phyloP scores from a whole-genome alignment of 1,140 invertebrate genomes.

The Drosophila sturtevanti region DNA sequence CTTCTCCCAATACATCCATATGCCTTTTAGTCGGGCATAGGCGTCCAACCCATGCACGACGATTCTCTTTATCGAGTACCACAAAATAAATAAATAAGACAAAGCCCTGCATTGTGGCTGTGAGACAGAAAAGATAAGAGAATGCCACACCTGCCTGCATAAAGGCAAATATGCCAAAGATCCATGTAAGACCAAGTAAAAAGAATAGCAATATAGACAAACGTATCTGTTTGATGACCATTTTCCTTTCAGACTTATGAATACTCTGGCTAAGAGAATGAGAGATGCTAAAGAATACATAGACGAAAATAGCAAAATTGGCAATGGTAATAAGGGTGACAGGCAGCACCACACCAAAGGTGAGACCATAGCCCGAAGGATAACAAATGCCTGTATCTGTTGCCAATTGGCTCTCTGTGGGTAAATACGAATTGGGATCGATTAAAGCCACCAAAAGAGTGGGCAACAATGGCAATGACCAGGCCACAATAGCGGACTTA shows the following conservation, averaged over 20 bases:
- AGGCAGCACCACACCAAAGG: constrained; percentile 84
- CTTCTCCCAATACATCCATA: constrained; percentile 38
- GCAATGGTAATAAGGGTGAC: constrained; percentile 84
- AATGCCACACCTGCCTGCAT: constrained; percentile 83
- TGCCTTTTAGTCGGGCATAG: constrained; percentile 37
- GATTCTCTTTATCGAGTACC: constrained; percentile 85
- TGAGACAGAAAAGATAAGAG: constrained; percentile 86
- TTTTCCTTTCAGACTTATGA: constrained; percentile 82
- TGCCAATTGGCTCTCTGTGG: constrained; percentile 46
- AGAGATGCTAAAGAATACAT: constrained; percentile 84
- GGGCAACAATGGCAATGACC: constrained; percentile 84
- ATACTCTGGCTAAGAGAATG: constrained; percentile 83
- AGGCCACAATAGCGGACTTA: constrained; percentile 84
- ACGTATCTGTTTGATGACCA: constrained; percentile 84
- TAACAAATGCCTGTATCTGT: constrained; percentile 84
- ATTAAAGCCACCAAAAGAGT: constrained; percentile 83
- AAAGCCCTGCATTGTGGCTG: constrained; percentile 86
- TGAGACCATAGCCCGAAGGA: constrained; percentile 84
- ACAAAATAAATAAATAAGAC: constrained; percentile 87
- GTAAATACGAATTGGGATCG: constrained; percentile 84
- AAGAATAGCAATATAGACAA: constrained; percentile 86
- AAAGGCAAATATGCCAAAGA: constrained; percentile 85
- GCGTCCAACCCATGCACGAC: constrained; percentile 83
- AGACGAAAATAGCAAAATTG: constrained; percentile 85
- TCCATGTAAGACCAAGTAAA: constrained; percentile 86